Conservation (phyloP, 2,113 vertebrate genomes). For the Lampris megalopsis region DNA sequence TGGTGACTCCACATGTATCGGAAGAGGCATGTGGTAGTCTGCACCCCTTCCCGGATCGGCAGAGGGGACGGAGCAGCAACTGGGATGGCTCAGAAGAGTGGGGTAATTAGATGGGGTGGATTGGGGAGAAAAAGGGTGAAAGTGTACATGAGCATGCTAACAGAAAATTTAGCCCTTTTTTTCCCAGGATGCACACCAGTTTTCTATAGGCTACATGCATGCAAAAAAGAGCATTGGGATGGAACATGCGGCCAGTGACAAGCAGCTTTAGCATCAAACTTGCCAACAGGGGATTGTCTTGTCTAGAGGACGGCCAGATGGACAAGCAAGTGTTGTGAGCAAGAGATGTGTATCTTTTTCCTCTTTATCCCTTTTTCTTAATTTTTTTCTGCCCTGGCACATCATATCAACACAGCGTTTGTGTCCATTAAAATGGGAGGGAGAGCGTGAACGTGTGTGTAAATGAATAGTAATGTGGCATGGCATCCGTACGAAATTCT, state of each 20-base stretch:
- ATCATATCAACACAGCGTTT: constrained; percentile 45
- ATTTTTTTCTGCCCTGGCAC: constrained; percentile 2
- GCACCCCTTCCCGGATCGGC: no score
- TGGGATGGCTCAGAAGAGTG: no score
- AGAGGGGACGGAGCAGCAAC: no score
- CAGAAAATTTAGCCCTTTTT: neutral
- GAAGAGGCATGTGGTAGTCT: no score
- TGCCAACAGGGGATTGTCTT: constrained; percentile 4
- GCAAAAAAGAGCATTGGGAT: neutral
- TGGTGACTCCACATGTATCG: no score
- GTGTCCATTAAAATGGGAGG: constrained; percentile 40
- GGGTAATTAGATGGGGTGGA: no score
- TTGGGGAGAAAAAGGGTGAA: no score
- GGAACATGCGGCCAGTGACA: neutral
- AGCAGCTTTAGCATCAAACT: neutral
- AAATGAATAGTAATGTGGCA: constrained; percentile 55
- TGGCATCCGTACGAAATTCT: constrained; percentile 32
- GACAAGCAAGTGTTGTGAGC: constrained; percentile 1
- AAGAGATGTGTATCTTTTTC: constrained; percentile 11
- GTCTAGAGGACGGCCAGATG: constrained; percentile 5
- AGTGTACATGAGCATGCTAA: no score
- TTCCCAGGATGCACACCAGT: neutral
- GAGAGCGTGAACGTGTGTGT: constrained; percentile 37
- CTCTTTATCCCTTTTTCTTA: constrained; percentile 4
- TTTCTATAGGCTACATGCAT: neutral